phyloP scores from a whole-genome alignment of 2,888 invertebrate genomes.

The Lordiphosa andalusiaca region DNA sequence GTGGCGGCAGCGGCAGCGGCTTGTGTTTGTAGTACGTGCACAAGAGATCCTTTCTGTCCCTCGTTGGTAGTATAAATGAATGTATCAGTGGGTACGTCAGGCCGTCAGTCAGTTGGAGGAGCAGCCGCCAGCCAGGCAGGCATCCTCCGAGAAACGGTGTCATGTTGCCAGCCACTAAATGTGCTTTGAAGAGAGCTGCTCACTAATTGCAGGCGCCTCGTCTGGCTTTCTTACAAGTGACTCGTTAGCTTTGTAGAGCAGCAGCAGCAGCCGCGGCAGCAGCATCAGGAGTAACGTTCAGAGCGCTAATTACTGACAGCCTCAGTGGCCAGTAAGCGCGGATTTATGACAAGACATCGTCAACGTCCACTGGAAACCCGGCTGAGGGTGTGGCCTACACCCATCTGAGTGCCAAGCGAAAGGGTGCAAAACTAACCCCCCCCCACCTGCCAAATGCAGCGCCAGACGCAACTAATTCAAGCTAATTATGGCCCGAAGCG shows the following conservation, averaged over 20 bases:
- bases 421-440: conserved; percentile 14
- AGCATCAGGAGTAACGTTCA: conserved; percentile 19
- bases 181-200: conserved; percentile 47
- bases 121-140: neutral
- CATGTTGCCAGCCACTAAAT: conserved; percentile 57
- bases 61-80: conserved; percentile 13
- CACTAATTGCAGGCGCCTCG: conserved; percentile 63
- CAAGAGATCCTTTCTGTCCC: conserved; percentile 42
- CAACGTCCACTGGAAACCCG: conserved; percentile 44
- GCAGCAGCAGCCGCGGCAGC: conserved; percentile 10
- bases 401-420: neutral
- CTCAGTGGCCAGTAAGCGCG: conserved; percentile 49
- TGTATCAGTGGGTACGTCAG: conserved; percentile 20
- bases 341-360: conserved; percentile 63
- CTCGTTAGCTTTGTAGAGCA: conserved; percentile 63
- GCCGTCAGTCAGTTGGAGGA: conserved; percentile 14
- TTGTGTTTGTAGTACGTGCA: conserved; percentile 45
- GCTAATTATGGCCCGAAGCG: conserved; percentile 57
- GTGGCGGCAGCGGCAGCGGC: conserved; percentile 30
- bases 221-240: conserved; percentile 60
- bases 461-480: conserved; percentile 62
- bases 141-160: conserved; percentile 33
- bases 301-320: conserved; percentile 68
- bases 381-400: neutral
- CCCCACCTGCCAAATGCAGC: conserved; percentile 56